Conservation (phyloP, 1,140 invertebrate species). For the Drosophila lacteicornis region DNA sequence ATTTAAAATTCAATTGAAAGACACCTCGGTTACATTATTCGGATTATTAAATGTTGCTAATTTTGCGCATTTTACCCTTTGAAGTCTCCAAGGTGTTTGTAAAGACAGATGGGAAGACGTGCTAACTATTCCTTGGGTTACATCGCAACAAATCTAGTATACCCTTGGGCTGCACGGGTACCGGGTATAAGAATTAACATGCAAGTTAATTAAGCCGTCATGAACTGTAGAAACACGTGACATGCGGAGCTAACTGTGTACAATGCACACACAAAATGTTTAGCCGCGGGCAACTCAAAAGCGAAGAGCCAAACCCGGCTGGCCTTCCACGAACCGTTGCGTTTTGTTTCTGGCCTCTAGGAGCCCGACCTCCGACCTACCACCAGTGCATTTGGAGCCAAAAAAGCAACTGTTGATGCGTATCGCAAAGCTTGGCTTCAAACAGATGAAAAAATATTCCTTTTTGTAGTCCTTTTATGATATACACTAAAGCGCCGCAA, state of each 20-base stretch:
- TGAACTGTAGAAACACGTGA: constrained; percentile 16
- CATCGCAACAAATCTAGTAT: background rate
- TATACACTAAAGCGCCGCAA: background rate
- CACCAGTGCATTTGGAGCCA: no score
- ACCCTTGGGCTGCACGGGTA: background rate
- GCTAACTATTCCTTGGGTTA: no score
- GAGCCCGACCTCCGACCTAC: background rate
- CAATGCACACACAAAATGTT: constrained; percentile 6
- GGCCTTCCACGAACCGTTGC: background rate
- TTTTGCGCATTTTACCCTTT: no score
- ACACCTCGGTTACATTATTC: no score
- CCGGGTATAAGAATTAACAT: background rate
- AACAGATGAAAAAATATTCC: background rate
- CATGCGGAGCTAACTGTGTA: constrained; percentile 3
- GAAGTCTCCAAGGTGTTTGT: background rate
- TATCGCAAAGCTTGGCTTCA: background rate
- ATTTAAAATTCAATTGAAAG: no score
- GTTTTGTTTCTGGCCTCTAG: constrained; percentile 6
- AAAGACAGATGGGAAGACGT: no score
- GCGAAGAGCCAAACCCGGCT: background rate
- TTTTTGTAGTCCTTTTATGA: constrained; percentile 1
- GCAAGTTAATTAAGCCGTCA: constrained; percentile 21
- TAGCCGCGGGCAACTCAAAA: constrained; percentile 8
- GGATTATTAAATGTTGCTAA: no score
- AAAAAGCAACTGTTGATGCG: constrained; percentile 1